Base-by-base conservation (phyloP, 2,888 invertebrate genomes). In the Slavum lentiscoides region DNA sequence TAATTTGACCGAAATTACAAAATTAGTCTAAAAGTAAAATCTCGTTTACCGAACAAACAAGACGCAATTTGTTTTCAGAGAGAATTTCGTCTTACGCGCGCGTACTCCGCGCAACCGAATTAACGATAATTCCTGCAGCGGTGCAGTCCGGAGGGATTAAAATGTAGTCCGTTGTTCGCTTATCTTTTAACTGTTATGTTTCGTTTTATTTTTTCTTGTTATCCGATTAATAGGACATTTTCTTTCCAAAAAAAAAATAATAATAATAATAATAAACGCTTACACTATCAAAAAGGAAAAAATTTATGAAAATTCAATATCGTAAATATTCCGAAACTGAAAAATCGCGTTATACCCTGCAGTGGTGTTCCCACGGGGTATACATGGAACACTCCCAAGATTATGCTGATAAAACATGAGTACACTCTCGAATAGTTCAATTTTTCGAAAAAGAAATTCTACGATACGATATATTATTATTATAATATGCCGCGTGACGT, bases 131-230 rank as follows among this genome's bases (percentile, higher is more conserved):
- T 64, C 49, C 23, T 62, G 49, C 30, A 30, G 4, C 49, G 19
- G 5, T 62, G n/a, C 30, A 19, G 13, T 53, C 30, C 17, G 8
- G n/a, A 30, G 9, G n/a, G 49, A 74, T n/a, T 53, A 64, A 74
- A 55, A 53, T 30, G 9, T 23, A 13, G 19, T 30, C 17, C 49
- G 49, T 19, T 15, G 9, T 74, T 64, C n/a, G 15, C 37, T 74
- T 74, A 74, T 62, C 74, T 74, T n/a, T n/a, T 62, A 74, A 74
- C 53, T 30, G 8, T 37, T 8, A 64, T 37, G 53, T 15, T 62
- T 74, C 30, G 30, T 74, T 53, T 37, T 49, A 11, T 13, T 49
- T 74, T 62, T 62, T 72, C 23, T 1, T 72, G 53, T 1, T 6
- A 30, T 7, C 7, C 30, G 1, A 49, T 21, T 19, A 49, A 53